Conservation (phyloP, 2,797 vertebrate species). For the Sparidentex hasta region DNA sequence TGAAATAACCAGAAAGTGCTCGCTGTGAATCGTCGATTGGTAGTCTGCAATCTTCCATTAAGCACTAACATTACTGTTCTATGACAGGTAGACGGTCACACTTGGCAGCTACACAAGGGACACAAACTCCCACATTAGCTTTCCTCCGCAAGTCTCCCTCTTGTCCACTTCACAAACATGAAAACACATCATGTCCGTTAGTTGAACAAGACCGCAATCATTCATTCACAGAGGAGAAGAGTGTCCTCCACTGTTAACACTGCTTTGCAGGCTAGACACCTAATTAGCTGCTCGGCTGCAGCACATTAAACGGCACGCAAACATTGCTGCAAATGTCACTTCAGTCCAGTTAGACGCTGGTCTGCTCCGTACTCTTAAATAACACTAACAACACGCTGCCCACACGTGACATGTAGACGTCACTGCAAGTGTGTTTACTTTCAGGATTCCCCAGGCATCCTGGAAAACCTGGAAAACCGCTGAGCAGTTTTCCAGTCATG, state of each 20-base stretch:
- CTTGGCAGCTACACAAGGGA: not conserved
- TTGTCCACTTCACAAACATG: not conserved
- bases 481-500: too few species aligned
- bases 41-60: not conserved
- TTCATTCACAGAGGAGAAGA: not conserved
- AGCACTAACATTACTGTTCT: not conserved
- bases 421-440: not conserved
- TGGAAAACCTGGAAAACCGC: too few species aligned
- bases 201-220: not conserved
- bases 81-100: not conserved
- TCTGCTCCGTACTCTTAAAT: not conserved
- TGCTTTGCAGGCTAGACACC: not conserved
- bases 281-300: constrained; percentile 2
- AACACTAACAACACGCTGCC: not conserved
- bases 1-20: not conserved
- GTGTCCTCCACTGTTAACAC: not conserved
- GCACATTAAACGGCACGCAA: not conserved
- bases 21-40: not conserved
- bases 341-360: not conserved
- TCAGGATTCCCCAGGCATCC: too few species aligned
- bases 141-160: not conserved
- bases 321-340: not conserved
- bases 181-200: not conserved
- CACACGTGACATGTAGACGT: not conserved
- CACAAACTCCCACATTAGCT: not conserved